Percentiles rank a stretch among this genome's conserved stretches.
These are phyloP conservation scores for Eupithecia abbreviata DNA, from an alignment of 2,888 invertebrate species.

Conservation along the genomic window DNA sequence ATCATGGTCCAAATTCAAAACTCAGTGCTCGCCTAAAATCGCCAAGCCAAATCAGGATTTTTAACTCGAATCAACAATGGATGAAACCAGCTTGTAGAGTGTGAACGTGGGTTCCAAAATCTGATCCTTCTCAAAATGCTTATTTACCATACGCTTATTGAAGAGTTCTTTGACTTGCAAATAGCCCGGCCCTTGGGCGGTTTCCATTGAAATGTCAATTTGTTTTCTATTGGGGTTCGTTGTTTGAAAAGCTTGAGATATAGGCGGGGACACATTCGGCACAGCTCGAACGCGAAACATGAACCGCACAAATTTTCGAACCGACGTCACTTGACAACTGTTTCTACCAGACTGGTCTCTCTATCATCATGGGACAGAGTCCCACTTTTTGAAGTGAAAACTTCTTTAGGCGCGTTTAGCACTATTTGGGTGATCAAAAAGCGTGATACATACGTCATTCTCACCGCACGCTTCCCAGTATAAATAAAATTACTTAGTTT, in stretches of 20 bases:
- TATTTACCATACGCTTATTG: constrained; percentile 79
- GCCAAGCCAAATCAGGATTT: background rate
- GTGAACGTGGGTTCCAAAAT: constrained; percentile 63
- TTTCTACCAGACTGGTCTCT: background rate
- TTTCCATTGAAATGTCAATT: constrained; percentile 81
- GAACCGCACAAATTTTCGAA: background rate
- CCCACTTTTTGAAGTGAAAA: too few relatives aligned
- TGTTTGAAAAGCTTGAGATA: constrained; percentile 49
- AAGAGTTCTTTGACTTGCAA: constrained; percentile 82
- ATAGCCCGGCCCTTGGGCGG: constrained; percentile 71
- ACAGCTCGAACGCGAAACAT: background rate
- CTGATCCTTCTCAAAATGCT: constrained; percentile 75
- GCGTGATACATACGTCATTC: too few relatives aligned
- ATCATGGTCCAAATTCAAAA: background rate
- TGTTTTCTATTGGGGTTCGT: constrained; percentile 79
- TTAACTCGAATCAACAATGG: constrained; percentile 6
- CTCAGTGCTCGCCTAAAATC: background rate
- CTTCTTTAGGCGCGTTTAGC: too few relatives aligned
- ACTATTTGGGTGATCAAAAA: too few relatives aligned
- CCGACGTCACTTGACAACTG: background rate
- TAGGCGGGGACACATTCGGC: constrained; percentile 11
- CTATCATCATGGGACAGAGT: background rate
- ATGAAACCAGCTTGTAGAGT: constrained; percentile 31
- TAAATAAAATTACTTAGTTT: too few relatives aligned
- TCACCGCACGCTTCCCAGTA: too few relatives aligned